These are phyloP conservation scores for Pseudorhiza aurosa DNA, from an alignment of 30 jellyfish, hydroid and myxozoan species.

Conservation along the genomic window DNA sequence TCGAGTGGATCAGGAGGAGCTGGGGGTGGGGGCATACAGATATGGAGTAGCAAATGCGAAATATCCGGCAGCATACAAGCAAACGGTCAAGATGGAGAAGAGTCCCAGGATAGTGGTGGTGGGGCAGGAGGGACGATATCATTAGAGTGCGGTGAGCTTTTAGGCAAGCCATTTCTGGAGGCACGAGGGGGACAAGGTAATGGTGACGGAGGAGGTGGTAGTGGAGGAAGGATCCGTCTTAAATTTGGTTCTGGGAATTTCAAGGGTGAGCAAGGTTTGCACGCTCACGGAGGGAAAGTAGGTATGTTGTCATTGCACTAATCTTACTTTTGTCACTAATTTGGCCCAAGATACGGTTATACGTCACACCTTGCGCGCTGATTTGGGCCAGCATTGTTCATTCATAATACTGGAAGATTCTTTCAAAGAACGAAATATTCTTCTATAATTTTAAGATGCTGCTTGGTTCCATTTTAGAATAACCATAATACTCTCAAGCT, in stretches of 20 bases:
- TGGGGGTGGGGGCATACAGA: constrained; percentile 49
- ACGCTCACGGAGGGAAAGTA: constrained; percentile 54
- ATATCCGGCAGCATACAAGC: constrained; percentile 41
- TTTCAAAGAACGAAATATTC: too few relatives aligned
- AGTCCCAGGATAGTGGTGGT: constrained; percentile 23
- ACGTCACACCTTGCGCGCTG: too few relatives aligned
- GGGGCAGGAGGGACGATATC: constrained; percentile 60
- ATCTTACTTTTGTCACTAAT: background rate
- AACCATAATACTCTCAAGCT: too few relatives aligned
- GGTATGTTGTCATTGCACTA: background rate
- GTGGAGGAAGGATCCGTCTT: constrained; percentile 50
- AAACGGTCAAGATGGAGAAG: constrained; percentile 34
- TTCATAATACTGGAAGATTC: too few relatives aligned
- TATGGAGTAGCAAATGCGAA: constrained; percentile 11
- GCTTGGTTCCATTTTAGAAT: too few relatives aligned
- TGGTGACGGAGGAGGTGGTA: constrained; percentile 67
- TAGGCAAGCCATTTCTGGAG: constrained; percentile 33
- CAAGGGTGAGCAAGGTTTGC: constrained; percentile 10
- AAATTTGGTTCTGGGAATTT: constrained; percentile 11
- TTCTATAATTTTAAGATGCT: too few relatives aligned
- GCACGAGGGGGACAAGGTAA: constrained; percentile 64
- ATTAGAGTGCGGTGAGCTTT: constrained; percentile 19
- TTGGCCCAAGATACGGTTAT: background rate
- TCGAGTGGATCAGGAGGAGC: constrained; percentile 51
- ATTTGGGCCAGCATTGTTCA: too few relatives aligned